Evolutionary conservation across 2,113 vertebrate genomes (phyloP).

Genomic region (Oxyura jamaicensis): DNA sequence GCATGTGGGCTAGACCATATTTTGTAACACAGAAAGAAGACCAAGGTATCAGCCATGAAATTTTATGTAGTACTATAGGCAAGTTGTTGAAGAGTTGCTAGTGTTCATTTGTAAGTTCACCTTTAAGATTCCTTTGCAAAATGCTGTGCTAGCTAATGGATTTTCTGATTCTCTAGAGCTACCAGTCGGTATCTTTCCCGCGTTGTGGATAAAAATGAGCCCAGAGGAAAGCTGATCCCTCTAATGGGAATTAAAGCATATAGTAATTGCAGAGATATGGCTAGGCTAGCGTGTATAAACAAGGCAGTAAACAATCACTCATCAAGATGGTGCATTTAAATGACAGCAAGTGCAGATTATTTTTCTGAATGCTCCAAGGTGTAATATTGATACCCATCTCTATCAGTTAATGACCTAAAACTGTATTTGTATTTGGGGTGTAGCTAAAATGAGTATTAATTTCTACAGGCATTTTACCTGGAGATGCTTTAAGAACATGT

Average conservation of each 20-base stretch:
- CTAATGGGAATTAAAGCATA: background rate
- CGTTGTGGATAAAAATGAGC: background rate
- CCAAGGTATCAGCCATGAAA: background rate
- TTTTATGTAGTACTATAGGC: background rate
- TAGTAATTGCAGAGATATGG: background rate
- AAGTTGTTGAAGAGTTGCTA: background rate
- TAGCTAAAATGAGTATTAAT: background rate
- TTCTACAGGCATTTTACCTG: background rate
- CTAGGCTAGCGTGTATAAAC: background rate
- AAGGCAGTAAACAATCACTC: background rate
- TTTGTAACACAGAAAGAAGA: background rate
- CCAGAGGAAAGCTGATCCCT: background rate
- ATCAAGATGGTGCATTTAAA: background rate
- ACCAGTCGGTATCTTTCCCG: background rate
- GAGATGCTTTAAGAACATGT: background rate
- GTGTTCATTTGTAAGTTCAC: background rate
- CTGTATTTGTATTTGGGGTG: background rate
- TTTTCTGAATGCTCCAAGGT: background rate
- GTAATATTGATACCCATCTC: background rate
- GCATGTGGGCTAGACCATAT: accelerated
- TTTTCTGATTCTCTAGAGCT: background rate
- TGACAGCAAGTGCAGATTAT: background rate
- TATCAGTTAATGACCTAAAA: background rate
- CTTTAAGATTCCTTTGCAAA: background rate
- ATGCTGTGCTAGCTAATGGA: background rate